Evolutionary conservation across 2,888 invertebrate species (phyloP).

Genomic region (Thereva nobilitata): DNA sequence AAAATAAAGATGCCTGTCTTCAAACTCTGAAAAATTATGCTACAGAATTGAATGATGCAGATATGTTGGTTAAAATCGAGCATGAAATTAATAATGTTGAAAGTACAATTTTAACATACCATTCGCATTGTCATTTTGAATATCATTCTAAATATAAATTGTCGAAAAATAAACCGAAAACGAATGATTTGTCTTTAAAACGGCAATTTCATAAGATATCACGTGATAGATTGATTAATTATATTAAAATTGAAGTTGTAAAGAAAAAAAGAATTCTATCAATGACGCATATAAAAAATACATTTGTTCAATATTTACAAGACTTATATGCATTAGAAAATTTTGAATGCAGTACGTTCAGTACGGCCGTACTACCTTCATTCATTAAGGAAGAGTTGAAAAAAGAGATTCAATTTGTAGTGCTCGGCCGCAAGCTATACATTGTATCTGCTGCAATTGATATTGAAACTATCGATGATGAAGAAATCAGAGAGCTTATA

Average conservation of each 20-base stretch:
- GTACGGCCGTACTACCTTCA: neutral
- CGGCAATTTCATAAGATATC: neutral
- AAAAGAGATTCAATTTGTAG: neutral
- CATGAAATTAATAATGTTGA: neutral
- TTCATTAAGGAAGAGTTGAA: neutral
- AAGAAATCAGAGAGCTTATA: neutral
- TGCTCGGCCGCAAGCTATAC: neutral
- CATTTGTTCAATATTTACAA: neutral
- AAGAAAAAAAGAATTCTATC: neutral
- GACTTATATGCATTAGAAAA: neutral
- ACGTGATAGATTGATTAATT: slow-evolving; percentile 1
- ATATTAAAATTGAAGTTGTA: neutral
- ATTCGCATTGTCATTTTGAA: neutral
- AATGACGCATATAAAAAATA: neutral
- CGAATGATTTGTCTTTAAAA: neutral
- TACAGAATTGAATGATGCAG: neutral
- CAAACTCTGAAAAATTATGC: neutral
- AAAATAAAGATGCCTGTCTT: neutral
- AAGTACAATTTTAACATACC: neutral
- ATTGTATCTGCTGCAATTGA: slow-evolving; percentile 7
- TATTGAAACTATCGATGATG: neutral
- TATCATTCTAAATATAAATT: neutral
- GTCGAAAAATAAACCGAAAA: neutral
- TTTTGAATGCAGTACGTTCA: neutral
- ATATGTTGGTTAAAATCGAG: neutral